Base-by-base conservation (phyloP, 2,113 vertebrate species). In the Podiceps cristatus region DNA sequence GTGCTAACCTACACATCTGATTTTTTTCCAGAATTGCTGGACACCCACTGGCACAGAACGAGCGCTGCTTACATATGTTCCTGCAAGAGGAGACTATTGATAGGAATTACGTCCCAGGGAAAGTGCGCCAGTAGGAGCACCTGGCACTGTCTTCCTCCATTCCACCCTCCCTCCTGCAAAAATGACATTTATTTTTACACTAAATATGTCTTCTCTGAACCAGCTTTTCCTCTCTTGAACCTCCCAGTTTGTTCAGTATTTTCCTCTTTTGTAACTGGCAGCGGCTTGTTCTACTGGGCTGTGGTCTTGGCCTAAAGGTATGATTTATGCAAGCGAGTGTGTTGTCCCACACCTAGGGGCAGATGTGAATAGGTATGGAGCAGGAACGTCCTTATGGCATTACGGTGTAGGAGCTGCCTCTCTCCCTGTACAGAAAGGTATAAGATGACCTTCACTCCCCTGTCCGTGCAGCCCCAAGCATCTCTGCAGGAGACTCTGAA, bases 31-130 rank as follows among this genome's bases (percentile, higher is more conserved):
- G 99, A 99, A 99, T 99, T 98, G 99, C 99, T 88, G 99, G 99
- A 98, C 99, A 99, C 91, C 99, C 99, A 18, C 96, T 99, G 99
- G 99, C 99, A 98, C 99, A 99, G 98, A 99, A 99, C 0, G 99
- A 99, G 98, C 99, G 99, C 98, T 99, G 99, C 98, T 99, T 99
- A 98, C 99, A 99, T 97, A 99, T 99, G 99, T 99, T 99, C 97
- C 98, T 99, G 98, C 99, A 99, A 97, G 99, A 99, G 75, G 99
- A 99, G 97, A 98, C 98, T 97, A 99, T 99, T 83, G 99, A 99
- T 98, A 99, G 99, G 96, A 99, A 99, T 98, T 99, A 99, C 96
- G 99, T 99, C 98, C 99, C 99, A 35, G 99, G 99, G 98, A 99
- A 99, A 99, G 99, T 99, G 99, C 99, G 99, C 98, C 99, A 99